phyloP scores from a whole-genome alignment of 2,113 vertebrate genomes.

The Centropus bengalensis region DNA sequence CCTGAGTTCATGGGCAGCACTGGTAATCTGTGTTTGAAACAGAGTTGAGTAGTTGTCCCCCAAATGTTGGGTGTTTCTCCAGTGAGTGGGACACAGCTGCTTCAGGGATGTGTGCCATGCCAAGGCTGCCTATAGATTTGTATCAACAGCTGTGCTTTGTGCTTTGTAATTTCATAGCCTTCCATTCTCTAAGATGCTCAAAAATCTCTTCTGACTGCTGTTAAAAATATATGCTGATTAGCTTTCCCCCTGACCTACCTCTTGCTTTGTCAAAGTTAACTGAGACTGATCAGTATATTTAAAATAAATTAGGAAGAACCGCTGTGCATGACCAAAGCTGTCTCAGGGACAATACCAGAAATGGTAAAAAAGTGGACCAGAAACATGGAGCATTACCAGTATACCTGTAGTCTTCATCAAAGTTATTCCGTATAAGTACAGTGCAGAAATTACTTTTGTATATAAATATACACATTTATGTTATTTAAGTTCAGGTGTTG shows the following conservation, averaged over 20 bases:
- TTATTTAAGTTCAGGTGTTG: background rate
- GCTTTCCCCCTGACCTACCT: background rate
- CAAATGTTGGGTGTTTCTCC: background rate
- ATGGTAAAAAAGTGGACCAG: background rate
- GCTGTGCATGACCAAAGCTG: background rate
- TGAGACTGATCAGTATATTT: background rate
- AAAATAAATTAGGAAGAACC: background rate
- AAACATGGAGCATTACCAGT: background rate
- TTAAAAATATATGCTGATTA: background rate
- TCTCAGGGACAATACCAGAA: background rate
- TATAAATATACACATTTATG: background rate
- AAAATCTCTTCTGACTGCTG: background rate
- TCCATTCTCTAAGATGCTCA: background rate
- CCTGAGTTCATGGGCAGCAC: background rate
- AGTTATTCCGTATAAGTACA: background rate
- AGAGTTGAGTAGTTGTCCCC: background rate
- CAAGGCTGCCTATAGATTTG: background rate
- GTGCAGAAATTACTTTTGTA: background rate
- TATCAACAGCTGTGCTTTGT: background rate
- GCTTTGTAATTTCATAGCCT: background rate
- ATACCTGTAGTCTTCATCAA: background rate
- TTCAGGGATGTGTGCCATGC: background rate
- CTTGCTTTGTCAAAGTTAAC: background rate
- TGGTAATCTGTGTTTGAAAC: background rate
- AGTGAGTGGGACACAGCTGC: background rate